Evolutionary conservation across 1,140 invertebrate species (phyloP).

Genomic region (Wiebesia pumilae): DNA sequence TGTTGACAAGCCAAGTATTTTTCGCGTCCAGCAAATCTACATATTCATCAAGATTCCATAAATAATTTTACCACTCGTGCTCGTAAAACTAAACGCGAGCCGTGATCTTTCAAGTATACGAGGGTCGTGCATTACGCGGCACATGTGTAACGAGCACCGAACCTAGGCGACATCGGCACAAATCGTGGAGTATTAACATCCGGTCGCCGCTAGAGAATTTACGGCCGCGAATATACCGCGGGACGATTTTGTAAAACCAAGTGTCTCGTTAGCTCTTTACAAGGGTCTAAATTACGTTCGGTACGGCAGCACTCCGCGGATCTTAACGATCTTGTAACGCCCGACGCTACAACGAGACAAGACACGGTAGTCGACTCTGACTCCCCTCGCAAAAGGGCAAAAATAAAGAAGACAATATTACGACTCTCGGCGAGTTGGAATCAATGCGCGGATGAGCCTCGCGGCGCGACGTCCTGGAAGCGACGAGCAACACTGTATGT

Average conservation of each 20-base stretch:
- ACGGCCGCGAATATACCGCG: conserved; percentile 61
- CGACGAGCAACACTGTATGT: not conserved
- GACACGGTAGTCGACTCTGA: conserved; percentile 43
- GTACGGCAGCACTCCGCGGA: conserved; percentile 56
- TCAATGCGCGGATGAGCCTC: not conserved
- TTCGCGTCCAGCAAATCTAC: not conserved
- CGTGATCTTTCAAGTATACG: not conserved
- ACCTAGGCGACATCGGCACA: conserved; percentile 33
- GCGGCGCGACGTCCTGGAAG: not conserved
- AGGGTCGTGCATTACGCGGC: not conserved
- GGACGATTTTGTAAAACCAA: conserved; percentile 71
- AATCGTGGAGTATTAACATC: conserved; percentile 66
- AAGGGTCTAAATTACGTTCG: conserved; percentile 69
- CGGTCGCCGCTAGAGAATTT: conserved; percentile 64
- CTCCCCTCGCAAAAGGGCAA: not conserved
- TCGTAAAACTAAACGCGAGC: conserved; percentile 29
- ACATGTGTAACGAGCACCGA: conserved; percentile 39
- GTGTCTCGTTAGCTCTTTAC: conserved; percentile 72
- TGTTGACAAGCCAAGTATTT: not conserved
- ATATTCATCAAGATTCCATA: not conserved
- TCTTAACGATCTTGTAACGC: conserved; percentile 66
- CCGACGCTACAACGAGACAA: conserved; percentile 49
- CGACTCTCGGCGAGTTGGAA: not conserved
- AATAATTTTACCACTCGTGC: conserved; percentile 36
- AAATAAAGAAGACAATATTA: conserved; percentile 2